These are phyloP conservation scores for Dryadula phaetusa DNA, from an alignment of 2,888 invertebrate genomes.

Conservation along the genomic window DNA sequence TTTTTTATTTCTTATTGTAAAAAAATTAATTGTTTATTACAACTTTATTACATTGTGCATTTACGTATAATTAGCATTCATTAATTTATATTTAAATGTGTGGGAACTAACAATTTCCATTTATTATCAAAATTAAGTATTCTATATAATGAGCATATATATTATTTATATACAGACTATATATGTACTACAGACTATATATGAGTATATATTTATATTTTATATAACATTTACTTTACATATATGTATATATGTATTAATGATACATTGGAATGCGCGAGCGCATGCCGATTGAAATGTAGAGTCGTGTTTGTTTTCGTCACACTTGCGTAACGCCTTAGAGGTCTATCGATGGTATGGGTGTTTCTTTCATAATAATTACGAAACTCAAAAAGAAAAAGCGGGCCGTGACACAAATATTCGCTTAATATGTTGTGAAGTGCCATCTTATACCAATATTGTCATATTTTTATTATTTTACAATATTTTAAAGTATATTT, in stretches of 20 bases:
- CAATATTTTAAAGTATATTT: background rate
- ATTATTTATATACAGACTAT: background rate
- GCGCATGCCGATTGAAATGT: slow-evolving; percentile 34
- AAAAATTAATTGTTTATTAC: background rate
- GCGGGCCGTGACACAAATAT: slow-evolving; percentile 39
- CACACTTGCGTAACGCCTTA: slow-evolving; percentile 39
- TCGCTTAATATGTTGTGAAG: slow-evolving; percentile 40
- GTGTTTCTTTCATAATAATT: slow-evolving; percentile 35
- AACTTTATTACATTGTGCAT: slow-evolving; percentile 11
- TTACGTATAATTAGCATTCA: background rate
- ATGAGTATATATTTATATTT: background rate
- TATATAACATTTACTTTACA: background rate
- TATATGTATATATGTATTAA: slow-evolving; percentile 5
- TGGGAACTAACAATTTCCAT: slow-evolving; percentile 7
- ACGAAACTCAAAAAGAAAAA: slow-evolving; percentile 37
- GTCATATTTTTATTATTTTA: slow-evolving; percentile 22
- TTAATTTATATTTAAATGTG: slow-evolving; percentile 19
- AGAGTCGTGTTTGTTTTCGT: slow-evolving; percentile 34
- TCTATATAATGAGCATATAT: background rate
- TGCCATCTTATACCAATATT: slow-evolving; percentile 35
- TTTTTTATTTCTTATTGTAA: background rate
- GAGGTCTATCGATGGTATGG: slow-evolving; percentile 39
- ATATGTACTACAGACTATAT: too few species aligned
- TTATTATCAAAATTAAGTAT: background rate
- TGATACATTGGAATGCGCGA: slow-evolving; percentile 22